Base-by-base conservation (phyloP, 1,140 invertebrate species). In the Pantala flavescens region DNA sequence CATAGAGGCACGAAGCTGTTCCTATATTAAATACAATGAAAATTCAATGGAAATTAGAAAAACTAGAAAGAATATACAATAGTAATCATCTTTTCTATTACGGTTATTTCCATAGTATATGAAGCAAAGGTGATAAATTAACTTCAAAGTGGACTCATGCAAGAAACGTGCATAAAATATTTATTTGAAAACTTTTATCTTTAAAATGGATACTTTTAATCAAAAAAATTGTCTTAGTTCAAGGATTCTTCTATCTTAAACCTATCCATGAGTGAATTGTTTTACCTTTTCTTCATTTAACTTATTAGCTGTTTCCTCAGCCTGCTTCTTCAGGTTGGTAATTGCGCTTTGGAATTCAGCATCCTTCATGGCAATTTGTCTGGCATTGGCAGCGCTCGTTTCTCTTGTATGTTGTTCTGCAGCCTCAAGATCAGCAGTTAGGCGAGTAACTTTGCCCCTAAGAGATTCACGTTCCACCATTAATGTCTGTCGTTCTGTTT, bases 331-430 rank as follows among this genome's bases (percentile, higher is more conserved):
- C 3, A 93, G 80, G 79, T 88, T 90, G 1, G 86, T 81, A 70
- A 93, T 85, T 70, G 89, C 87, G 79, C 91, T 88, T 78, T 91
- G 88, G 77, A 90, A 93, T 79, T 93, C 91, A 0, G 87, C 88
- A 80, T 93, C 91, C 78, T 92, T 89, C 73, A 89, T 88, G 2
- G 89, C 88, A 3, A 88, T 86, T 74, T 91, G 88, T 78, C 91
- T 89, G 0, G 87, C 85, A 76, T 94, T 82, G 76, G 84, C 87
- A 55, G 86, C 88, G 80, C 91, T 92, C 0, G 89, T 89, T 23
- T 94, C 92, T 70, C 89, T 86, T 0, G 89, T 83, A 76, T 89
- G 87, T 79, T 89, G 91, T 77, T 94, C 91, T 70, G 86, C 88
- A 75, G 84, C 86, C 76, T 94, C 92, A 16, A 95, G 79, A 73